These are phyloP conservation scores for Taenioides sp. DNA, from an alignment of 2,797 vertebrate species.

Conservation along the genomic window DNA sequence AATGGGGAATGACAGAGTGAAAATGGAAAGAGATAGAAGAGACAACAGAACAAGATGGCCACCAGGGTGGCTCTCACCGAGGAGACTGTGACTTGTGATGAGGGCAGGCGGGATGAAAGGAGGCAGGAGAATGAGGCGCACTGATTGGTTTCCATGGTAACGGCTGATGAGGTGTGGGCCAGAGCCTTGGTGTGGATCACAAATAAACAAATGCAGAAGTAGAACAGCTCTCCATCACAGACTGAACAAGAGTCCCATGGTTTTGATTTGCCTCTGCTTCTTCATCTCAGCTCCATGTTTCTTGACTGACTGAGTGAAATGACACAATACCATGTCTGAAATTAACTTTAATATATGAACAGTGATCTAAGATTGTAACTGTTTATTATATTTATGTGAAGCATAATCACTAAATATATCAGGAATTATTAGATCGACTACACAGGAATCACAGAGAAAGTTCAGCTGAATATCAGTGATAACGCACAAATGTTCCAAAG, in stretches of 20 bases:
- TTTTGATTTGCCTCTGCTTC: background rate
- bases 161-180: conserved; percentile 62
- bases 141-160: conserved; percentile 77
- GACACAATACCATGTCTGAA: background rate
- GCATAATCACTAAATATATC: no score
- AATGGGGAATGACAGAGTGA: conserved; percentile 28
- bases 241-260: background rate
- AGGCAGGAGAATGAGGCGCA: conserved; percentile 54
- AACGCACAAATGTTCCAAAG: no score
- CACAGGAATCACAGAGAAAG: no score
- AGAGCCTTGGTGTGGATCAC: conserved; percentile 44
- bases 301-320: background rate
- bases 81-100: conserved; percentile 64
- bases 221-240: conserved; percentile 8
- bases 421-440: no score
- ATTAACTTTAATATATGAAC: no score
- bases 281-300: background rate
- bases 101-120: conserved; percentile 55
- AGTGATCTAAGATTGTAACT: no score
- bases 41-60: conserved; percentile 51
- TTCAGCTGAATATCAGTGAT: no score
- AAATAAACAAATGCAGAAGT: conserved; percentile 14
- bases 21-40: conserved; percentile 47
- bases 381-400: no score
- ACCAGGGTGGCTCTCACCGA: conserved; percentile 40